Evolutionary conservation across 2,888 invertebrate genomes (phyloP), one percentile per base, ranked within the genome.

Genomic region (Heliconius cydno): DNA sequence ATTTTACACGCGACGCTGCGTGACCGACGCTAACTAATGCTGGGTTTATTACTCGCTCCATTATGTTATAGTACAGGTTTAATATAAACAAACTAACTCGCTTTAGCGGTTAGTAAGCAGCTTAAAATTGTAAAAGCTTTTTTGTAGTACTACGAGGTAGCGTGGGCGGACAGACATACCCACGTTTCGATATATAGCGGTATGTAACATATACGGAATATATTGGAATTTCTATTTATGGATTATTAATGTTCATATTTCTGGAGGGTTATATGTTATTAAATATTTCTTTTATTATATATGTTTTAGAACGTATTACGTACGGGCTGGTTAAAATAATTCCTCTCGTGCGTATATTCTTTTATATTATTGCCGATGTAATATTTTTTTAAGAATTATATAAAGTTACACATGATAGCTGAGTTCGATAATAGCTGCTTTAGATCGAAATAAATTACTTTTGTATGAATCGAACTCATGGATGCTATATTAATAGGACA

Each of bases 1-100:
- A 63, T 75, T 74, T 38, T 41, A 80, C 82, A 82, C 80, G 82
- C 82, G 71, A 82, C 30, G 15, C 77, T 79, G 77, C 82, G 82
- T 82, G 82, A 80, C 79, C 79, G 46, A 63, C 52, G 78, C 66
- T 68, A 79, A 67, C 82, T 80, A 80, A 79, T 78, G 60, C 76
- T 77, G 46, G 79, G 30, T 79, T 75, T 77, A 76, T 74, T 79
- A 79, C 38, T 81, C 75, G 71, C 65, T 79, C 72, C 60, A 79
- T 79, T 79, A 78, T 73, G 75, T 79, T 75, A 73, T 66, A 19
- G 75, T 78, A 65, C 79, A 79, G 76, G 72, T 79, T 79, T 82
- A 71, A 71, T 46, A 52, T 77, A 76, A 68, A 77, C 77, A 79
- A 75, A 71, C 81, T 60, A 71, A 79, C 65, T 74, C 25, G 81